Percentiles rank a stretch among this genome's conserved stretches.
Conservation (phyloP, 2,888 invertebrate species). For the Atrina japonica region DNA sequence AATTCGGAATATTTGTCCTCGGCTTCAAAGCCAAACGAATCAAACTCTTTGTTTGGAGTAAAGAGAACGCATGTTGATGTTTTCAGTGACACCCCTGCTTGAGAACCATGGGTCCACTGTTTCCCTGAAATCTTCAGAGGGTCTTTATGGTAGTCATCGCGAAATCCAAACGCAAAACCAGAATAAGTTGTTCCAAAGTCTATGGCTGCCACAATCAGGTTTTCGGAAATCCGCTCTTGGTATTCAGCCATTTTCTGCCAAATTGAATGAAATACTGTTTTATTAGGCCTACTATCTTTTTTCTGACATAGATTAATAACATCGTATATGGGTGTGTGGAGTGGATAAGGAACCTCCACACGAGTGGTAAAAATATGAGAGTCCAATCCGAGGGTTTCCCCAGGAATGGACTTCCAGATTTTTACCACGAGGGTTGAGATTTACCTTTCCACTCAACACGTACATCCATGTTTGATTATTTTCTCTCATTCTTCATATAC, state of each 20-base stretch:
- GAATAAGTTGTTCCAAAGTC: conserved; percentile 34
- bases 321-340: too few species aligned
- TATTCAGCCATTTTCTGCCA: neutral
- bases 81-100: conserved; percentile 24
- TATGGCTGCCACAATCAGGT: conserved; percentile 30
- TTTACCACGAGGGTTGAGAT: too few species aligned
- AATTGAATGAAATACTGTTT: too few species aligned
- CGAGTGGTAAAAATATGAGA: too few species aligned
- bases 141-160: conserved; percentile 25
- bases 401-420: too few species aligned
- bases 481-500: too few species aligned
- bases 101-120: conserved; percentile 23
- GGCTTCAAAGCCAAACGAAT: conserved; percentile 25
- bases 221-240: neutral
- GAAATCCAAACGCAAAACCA: conserved; percentile 27
- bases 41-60: conserved; percentile 10
- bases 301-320: too few species aligned
- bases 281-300: too few species aligned
- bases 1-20: conserved; percentile 29
- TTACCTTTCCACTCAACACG: too few species aligned
- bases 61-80: conserved; percentile 28
- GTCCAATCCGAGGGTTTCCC: too few species aligned
- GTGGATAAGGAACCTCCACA: too few species aligned
- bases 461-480: too few species aligned
- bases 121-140: conserved; percentile 24